Conservation (phyloP, 2,888 invertebrate species). For the Tinea semifulvella region DNA sequence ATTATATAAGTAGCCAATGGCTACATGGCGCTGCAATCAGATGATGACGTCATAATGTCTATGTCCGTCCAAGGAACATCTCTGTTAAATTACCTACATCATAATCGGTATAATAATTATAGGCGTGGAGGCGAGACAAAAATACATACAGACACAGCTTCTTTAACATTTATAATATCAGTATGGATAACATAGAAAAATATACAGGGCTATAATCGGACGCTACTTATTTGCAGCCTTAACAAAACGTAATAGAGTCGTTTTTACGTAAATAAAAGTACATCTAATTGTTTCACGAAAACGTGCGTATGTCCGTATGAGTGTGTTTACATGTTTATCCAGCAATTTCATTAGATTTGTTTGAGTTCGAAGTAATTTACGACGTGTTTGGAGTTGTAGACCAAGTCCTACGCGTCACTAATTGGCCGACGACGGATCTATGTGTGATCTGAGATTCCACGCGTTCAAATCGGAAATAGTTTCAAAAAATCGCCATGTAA, state of each 20-base stretch:
- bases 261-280: not conserved
- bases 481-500: too few relatives aligned
- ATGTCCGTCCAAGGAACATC: too few relatives aligned
- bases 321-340: conserved; percentile 34
- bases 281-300: too few relatives aligned
- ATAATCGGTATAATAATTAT: too few relatives aligned
- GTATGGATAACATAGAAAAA: conserved; percentile 4
- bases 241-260: not conserved
- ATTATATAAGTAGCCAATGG: too few relatives aligned
- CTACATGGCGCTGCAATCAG: too few relatives aligned
- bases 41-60: too few relatives aligned
- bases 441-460: conserved; percentile 14
- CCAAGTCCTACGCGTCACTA: conserved; percentile 31
- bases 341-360: conserved; percentile 52
- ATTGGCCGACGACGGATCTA: conserved; percentile 31
- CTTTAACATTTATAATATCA: too few relatives aligned
- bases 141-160: too few relatives aligned
- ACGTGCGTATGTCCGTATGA: not conserved
- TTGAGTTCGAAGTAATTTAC: conserved; percentile 57
- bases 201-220: not conserved
- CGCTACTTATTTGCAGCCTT: not conserved
- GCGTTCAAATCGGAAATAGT: conserved; percentile 3
- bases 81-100: too few relatives aligned
- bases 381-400: conserved; percentile 44
- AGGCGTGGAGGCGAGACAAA: too few relatives aligned